These are phyloP conservation scores for Mustela lutreola DNA, from an alignment of 2,113 vertebrate species.

Conservation along the genomic window DNA sequence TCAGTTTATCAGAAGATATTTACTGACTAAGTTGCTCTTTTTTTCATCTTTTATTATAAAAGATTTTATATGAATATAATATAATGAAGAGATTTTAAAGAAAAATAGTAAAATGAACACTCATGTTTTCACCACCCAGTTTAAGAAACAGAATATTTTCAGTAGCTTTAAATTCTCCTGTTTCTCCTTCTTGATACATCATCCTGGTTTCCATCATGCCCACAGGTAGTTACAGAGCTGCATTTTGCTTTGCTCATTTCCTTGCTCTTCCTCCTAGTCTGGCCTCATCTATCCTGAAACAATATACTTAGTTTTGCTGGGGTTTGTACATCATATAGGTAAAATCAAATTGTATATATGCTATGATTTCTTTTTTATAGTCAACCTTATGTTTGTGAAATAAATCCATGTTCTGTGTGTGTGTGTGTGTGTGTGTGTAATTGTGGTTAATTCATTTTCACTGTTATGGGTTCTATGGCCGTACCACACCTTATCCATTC, in stretches of 20 bases:
- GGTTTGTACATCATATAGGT: neutral
- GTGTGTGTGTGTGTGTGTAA: neutral
- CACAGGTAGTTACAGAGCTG: neutral
- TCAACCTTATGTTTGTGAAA: neutral
- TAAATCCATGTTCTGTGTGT: neutral
- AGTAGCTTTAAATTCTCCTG: neutral
- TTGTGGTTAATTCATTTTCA: neutral
- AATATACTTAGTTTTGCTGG: neutral
- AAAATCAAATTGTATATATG: neutral
- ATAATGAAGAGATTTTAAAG: neutral
- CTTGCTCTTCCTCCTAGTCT: neutral
- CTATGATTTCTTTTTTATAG: neutral
- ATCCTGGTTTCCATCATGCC: neutral
- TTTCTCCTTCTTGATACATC: neutral
- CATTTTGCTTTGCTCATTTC: neutral
- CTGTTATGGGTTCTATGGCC: neutral
- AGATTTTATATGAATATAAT: neutral
- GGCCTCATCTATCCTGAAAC: neutral
- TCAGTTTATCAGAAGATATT: neutral
- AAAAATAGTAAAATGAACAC: neutral
- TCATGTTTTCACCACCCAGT: neutral
- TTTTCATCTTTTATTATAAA: slow-evolving; percentile 1
- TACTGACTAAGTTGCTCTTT: neutral
- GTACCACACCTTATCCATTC: neutral
- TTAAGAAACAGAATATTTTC: neutral